Percentiles rank a stretch among this genome's conserved stretches.
Evolutionary conservation across 53 echinoderm and acorn worm genomes (phyloP).

Genomic region (Hippasteria phrygiana): DNA sequence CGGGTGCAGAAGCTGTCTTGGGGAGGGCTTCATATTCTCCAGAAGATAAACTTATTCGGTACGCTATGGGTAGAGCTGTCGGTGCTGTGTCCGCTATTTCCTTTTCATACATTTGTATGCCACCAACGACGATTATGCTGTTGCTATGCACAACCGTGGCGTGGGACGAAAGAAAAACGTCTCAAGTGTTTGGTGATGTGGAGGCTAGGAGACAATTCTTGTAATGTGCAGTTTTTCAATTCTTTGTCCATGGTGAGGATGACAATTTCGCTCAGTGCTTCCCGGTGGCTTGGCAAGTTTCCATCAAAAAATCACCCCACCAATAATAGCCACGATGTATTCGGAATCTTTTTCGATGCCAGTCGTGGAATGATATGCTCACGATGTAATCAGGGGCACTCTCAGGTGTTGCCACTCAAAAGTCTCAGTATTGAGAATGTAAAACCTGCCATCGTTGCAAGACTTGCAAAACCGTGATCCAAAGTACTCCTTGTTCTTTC

Average conservation of each 20-base stretch:
- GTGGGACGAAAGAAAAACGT: conserved; percentile 37
- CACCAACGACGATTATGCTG: conserved; percentile 36
- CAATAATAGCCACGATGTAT: conserved; percentile 11
- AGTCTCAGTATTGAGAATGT: conserved; percentile 20
- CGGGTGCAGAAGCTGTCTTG: conserved; percentile 20
- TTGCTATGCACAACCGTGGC: conserved; percentile 22
- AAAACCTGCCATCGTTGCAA: conserved; percentile 57
- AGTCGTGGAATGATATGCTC: conserved; percentile 41
- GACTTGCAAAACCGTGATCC: conserved; percentile 13
- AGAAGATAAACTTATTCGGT: conserved; percentile 1
- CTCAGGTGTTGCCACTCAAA: conserved; percentile 36
- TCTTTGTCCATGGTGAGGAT: conserved; percentile 37
- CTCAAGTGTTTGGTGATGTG: conserved; percentile 10
- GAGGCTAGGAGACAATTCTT: conserved; percentile 33
- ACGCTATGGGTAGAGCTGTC: conserved; percentile 21
- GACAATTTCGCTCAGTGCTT: conserved; percentile 26
- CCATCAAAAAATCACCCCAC: conserved; percentile 25
- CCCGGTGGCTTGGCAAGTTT: conserved; percentile 31
- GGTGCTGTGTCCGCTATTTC: neutral
- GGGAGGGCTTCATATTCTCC: conserved; percentile 13
- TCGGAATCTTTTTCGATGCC: conserved; percentile 12
- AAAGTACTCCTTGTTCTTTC: neutral
- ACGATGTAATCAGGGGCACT: conserved; percentile 22
- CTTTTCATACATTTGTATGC: conserved; percentile 4
- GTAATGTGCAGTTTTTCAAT: conserved; percentile 24